Evolutionary conservation across 2,113 vertebrate genomes (phyloP).

Genomic region (Sphaerodactylus townsendi): DNA sequence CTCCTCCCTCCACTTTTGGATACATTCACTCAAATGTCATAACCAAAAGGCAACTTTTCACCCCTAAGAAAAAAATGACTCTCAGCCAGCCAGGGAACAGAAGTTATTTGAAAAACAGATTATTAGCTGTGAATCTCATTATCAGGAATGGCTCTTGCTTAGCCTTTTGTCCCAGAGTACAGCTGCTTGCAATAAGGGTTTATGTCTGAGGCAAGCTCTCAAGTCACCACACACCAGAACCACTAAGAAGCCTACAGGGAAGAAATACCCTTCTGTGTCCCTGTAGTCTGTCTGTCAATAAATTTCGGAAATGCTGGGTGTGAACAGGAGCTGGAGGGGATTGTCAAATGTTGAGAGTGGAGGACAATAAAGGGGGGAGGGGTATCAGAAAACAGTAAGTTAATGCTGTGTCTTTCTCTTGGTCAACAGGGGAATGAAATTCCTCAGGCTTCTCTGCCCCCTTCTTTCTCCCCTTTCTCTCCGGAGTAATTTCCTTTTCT

Average conservation of each 20-base stretch:
- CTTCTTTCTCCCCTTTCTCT: background rate
- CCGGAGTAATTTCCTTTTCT: background rate
- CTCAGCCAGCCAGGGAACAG: background rate
- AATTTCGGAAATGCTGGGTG: background rate
- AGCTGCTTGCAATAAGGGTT: constrained; percentile 6
- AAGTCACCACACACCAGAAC: background rate
- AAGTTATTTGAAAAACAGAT: rapidly evolving
- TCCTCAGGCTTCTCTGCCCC: too few species aligned
- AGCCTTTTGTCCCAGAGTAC: background rate
- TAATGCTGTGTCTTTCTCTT: too few species aligned
- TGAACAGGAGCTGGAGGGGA: background rate
- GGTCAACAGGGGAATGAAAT: too few species aligned
- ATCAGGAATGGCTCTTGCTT: background rate
- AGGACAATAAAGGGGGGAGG: too few species aligned
- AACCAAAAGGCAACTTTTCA: background rate
- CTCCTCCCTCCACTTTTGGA: background rate
- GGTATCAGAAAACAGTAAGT: too few species aligned
- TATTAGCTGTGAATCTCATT: background rate
- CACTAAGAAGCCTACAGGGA: background rate
- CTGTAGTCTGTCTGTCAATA: background rate
- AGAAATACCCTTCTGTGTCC: background rate
- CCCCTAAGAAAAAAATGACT: background rate
- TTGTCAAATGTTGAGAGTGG: background rate
- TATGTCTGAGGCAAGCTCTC: background rate
- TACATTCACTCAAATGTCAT: background rate